Base-by-base conservation (phyloP, 2,113 vertebrate genomes). In the Sakesphorus luctuosus region DNA sequence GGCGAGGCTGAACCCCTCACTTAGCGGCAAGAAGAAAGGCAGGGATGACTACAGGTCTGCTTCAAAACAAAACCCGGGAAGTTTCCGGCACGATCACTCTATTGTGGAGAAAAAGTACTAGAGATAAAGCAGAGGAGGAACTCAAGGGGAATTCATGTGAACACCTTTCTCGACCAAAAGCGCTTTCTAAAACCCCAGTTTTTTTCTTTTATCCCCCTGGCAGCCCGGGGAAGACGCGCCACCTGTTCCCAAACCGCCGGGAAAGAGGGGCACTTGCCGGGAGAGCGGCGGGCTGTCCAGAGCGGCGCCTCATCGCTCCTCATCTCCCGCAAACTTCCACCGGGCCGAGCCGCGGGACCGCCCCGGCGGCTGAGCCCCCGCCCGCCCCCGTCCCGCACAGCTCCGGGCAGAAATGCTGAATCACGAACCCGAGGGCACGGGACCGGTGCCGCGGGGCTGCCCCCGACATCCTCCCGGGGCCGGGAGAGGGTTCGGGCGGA, bases 371-470 rank as follows among this genome's bases (percentile, higher is more conserved):
- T 7, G 72, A 13, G 87, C 16, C 53, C 26, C 18, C 26, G 26
- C 16, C 26, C n/a, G 5, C 28, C 44, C 91, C 77, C 56, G 76
- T 91, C 87, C 90, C 84, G 8, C 73, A 33, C 40, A 7, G 75
- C 66, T 44, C 18, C 38, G 38, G 65, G 52, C 58, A 88, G 77
- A 96, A 97, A 94, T 83, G 97, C 97, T 96, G 97, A 96, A 96
- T 97, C 97, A 98, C 72, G 77, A 85, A 89, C 83, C 93, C 21
- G 46, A 52, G 43, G 36, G 52, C 7, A 35, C n/a, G 35, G 78
- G 82, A 78, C 40, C 7, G 43, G n/a, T 38, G 52, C 46, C 20
- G n/a, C 19, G 20, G 72, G 14, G 8, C n/a, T 31, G 40, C 40
- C 40, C 40, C 40, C 40, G 40, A 40, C 40, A 40, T 13, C 40